Conservation (phyloP, 2,888 invertebrate species). For the Phengaris arion region DNA sequence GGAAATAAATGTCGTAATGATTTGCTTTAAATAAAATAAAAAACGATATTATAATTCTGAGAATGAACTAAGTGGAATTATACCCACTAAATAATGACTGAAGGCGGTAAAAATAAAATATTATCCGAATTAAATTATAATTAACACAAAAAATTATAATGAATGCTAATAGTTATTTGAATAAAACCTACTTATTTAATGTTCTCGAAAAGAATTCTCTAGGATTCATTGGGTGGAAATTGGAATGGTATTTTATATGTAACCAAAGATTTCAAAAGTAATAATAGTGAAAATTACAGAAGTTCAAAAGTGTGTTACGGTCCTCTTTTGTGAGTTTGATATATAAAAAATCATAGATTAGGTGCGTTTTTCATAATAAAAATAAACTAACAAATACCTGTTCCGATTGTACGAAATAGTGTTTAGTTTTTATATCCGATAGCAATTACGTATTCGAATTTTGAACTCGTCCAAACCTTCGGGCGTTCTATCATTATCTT, state of each 20-base stretch:
- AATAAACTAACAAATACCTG: too few relatives aligned
- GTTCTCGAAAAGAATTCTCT: too few relatives aligned
- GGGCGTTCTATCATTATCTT: slow-evolving; percentile 35
- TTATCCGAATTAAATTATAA: background rate
- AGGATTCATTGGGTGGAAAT: too few relatives aligned
- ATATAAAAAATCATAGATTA: too few relatives aligned
- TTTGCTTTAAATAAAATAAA: background rate
- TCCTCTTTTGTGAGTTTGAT: too few relatives aligned
- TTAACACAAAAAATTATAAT: background rate
- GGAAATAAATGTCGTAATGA: slow-evolving; percentile 14
- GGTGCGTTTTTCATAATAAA: too few relatives aligned
- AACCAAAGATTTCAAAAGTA: too few relatives aligned
- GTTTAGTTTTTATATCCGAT: background rate
- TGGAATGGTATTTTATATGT: too few relatives aligned
- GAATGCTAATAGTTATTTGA: background rate
- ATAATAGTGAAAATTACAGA: too few relatives aligned
- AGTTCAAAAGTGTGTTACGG: too few relatives aligned
- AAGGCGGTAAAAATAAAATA: background rate
- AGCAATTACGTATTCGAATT: slow-evolving; percentile 23
- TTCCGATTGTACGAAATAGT: background rate
- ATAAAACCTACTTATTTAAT: background rate
- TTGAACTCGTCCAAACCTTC: slow-evolving; percentile 26
- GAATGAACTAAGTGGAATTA: background rate
- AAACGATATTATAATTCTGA: background rate
- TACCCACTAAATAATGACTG: background rate